A percentile compares a stretch with the other conserved stretches of the same genome.
Conservation (phyloP, 1,140 invertebrate genomes). For the Ectropis grisescens region DNA sequence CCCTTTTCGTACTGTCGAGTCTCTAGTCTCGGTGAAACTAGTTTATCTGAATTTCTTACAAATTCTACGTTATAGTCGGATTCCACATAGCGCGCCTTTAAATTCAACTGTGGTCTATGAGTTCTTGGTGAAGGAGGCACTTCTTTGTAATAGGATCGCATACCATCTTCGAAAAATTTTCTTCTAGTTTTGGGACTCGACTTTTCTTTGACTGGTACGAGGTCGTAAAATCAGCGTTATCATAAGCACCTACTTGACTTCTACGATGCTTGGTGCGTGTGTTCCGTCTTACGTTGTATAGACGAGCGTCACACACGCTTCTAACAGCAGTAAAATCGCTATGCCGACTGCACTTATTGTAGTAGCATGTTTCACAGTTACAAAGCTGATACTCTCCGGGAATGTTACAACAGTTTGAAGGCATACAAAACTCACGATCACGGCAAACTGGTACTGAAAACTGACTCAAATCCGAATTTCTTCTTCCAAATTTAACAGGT, state of each 20-base stretch:
- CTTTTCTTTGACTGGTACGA: constrained; percentile 55
- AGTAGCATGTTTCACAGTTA: no score
- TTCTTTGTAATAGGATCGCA: constrained; percentile 27
- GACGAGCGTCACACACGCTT: constrained; percentile 44
- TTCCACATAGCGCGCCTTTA: constrained; percentile 36
- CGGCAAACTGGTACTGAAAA: constrained; percentile 51
- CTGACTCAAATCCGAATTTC: constrained; percentile 40
- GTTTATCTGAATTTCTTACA: constrained; percentile 7
- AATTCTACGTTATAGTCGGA: constrained; percentile 22
- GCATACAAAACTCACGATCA: constrained; percentile 46
- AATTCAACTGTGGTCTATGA: constrained; percentile 39
- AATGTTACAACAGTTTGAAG: constrained; percentile 20
- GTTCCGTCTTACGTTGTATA: constrained; percentile 35
- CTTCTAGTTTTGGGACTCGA: constrained; percentile 45
- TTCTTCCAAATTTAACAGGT: constrained; percentile 39
- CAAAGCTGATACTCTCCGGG: constrained; percentile 32
- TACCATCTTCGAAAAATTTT: constrained; percentile 35
- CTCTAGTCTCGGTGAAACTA: constrained; percentile 8
- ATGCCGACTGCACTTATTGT: no score
- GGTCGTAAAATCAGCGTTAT: constrained; percentile 44
- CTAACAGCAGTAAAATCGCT: constrained; percentile 28
- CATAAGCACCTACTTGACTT: constrained; percentile 26
- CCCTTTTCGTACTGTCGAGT: no score
- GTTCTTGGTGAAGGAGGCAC: constrained; percentile 57
- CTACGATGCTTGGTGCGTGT: constrained; percentile 15